Conservation (phyloP, 2,113 vertebrate genomes). For the Podarcis muralis region DNA sequence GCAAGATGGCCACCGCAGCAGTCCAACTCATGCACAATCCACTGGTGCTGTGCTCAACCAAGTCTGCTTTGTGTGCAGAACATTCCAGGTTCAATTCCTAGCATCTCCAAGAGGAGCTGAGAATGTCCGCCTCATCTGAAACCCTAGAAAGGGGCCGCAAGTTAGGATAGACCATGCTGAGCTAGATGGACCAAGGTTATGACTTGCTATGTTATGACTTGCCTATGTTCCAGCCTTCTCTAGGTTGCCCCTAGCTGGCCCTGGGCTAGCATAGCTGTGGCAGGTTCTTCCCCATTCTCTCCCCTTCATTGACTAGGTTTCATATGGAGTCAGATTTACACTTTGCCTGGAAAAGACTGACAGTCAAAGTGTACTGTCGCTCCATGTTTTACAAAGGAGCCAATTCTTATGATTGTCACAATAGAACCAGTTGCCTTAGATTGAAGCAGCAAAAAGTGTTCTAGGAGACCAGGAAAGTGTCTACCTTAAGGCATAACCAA, state of each 20-base stretch:
- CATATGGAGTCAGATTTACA: neutral
- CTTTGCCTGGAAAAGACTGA: neutral
- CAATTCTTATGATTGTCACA: neutral
- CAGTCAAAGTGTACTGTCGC: neutral
- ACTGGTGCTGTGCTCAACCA: neutral
- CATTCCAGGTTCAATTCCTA: no score
- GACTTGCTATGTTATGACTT: no score
- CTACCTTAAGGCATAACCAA: neutral
- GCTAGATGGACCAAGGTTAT: no score
- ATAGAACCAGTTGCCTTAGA: neutral
- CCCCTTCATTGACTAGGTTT: neutral
- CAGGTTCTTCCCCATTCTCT: no score
- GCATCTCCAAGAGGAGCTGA: no score
- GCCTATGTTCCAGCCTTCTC: no score
- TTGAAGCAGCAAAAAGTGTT: neutral
- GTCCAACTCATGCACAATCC: neutral
- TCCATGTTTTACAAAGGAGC: neutral
- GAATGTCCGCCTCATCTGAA: no score
- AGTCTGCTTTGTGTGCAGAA: neutral
- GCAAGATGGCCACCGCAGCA: neutral
- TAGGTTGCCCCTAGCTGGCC: neutral
- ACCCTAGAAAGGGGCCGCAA: no score
- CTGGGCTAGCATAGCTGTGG: neutral
- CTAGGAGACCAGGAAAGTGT: neutral
- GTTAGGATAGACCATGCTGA: no score